A percentile compares a stretch with the other conserved stretches of the same genome.
Conservation (phyloP, 2,797 vertebrate species). For the Chaetophractus vellerosus region DNA sequence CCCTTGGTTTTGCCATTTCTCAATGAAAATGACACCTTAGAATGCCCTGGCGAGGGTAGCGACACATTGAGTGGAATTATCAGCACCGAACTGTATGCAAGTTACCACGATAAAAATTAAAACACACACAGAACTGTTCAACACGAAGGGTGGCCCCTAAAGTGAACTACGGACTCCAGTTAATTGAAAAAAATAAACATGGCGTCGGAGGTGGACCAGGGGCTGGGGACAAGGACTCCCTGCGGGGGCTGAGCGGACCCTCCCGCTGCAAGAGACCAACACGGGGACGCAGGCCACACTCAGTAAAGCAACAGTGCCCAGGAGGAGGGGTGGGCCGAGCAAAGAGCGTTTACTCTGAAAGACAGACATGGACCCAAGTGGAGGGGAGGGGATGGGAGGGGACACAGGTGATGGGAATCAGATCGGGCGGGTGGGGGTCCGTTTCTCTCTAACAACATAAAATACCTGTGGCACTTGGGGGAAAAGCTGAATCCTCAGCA, state of each 20-base stretch:
- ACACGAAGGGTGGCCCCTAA: too few species aligned
- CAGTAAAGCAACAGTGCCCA: background rate
- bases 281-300: background rate
- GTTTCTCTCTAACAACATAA: too few species aligned
- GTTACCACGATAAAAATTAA: too few species aligned
- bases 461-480: too few species aligned
- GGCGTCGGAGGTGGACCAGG: background rate
- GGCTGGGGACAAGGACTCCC: background rate
- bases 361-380: background rate
- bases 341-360: too few species aligned
- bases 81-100: too few species aligned
- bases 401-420: background rate
- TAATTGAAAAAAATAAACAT: background rate
- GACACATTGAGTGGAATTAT: too few species aligned
- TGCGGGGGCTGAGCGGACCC: background rate
- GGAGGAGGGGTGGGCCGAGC: background rate
- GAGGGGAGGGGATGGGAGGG: background rate
- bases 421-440: background rate
- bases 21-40: conserved; percentile 7
- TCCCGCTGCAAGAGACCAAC: background rate
- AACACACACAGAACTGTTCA: too few species aligned
- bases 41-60: background rate
- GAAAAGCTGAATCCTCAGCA: too few species aligned
- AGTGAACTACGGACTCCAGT: too few species aligned
- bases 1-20: conserved; percentile 19